phyloP scores from a whole-genome alignment of 2,888 invertebrate species.

The Nemurella pictetii region DNA sequence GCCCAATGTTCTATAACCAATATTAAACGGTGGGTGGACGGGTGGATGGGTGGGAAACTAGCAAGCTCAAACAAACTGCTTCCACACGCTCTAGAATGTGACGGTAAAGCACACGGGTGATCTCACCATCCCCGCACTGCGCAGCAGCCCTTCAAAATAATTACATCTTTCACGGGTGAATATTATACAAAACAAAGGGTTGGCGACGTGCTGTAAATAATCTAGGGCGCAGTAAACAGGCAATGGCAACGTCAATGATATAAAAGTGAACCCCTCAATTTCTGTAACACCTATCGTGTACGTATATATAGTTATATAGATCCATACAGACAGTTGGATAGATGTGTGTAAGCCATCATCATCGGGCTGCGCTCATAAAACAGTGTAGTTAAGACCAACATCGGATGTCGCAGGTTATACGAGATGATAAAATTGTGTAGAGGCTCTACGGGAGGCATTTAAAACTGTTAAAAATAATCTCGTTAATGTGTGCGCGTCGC shows the following conservation, averaged over 20 bases:
- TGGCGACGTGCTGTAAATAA: background rate
- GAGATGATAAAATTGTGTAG: constrained; percentile 3
- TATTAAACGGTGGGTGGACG: background rate
- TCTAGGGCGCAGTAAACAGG: background rate
- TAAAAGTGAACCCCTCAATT: background rate
- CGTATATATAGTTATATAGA: background rate
- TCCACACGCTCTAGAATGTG: too few relatives aligned
- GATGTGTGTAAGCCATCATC: background rate
- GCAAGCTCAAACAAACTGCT: background rate
- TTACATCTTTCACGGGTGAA: background rate
- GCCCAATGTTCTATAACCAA: background rate
- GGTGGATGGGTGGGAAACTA: background rate
- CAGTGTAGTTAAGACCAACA: background rate
- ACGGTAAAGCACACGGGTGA: too few relatives aligned
- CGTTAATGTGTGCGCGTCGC: constrained; percentile 14
- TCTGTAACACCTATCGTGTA: background rate
- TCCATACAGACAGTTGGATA: background rate
- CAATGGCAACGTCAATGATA: background rate
- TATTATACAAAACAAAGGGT: background rate
- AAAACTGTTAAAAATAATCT: constrained; percentile 34
- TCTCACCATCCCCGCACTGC: too few relatives aligned
- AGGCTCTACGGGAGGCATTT: constrained; percentile 23
- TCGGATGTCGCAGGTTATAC: background rate
- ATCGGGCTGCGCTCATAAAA: background rate
- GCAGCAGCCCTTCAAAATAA: background rate